A percentile compares a stretch with the other conserved stretches of the same genome.
Conservation (phyloP, 2,797 vertebrate genomes). For the Florisuga fusca region DNA sequence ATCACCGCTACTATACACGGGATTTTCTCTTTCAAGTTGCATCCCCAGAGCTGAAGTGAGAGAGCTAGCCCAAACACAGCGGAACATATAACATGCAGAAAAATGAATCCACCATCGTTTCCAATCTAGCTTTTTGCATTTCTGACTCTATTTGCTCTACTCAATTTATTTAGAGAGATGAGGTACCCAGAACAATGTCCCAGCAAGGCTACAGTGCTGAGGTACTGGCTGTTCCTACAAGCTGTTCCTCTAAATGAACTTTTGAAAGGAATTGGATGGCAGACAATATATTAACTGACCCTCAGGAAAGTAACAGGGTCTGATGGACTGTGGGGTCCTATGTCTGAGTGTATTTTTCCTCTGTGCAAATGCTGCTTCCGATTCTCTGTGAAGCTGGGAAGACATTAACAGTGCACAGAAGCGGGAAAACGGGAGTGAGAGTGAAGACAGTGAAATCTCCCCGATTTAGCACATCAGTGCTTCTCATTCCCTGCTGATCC, state of each 20-base stretch:
- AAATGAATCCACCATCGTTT: neutral
- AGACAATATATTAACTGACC: neutral
- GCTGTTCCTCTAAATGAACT: neutral
- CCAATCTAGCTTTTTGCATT: neutral
- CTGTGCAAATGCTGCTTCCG: neutral
- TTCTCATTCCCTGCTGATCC: slow-evolving; percentile 32
- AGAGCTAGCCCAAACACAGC: neutral
- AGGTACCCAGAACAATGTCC: neutral
- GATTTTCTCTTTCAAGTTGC: neutral
- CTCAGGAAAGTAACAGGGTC: neutral
- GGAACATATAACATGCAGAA: neutral
- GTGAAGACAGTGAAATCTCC: slow-evolving; percentile 39
- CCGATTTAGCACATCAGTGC: slow-evolving; percentile 21
- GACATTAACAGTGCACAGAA: neutral
- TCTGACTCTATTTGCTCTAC: neutral
- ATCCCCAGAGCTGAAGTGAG: neutral
- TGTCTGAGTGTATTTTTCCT: neutral
- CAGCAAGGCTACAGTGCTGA: neutral
- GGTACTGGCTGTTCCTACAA: neutral
- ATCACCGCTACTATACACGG: fast-evolving
- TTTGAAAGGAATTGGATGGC: neutral
- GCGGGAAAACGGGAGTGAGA: neutral
- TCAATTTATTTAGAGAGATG: neutral
- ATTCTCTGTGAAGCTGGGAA: neutral
- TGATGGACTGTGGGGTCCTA: neutral